Base-by-base conservation (phyloP, 1,140 invertebrate genomes). In the Diabrotica virgifera region DNA sequence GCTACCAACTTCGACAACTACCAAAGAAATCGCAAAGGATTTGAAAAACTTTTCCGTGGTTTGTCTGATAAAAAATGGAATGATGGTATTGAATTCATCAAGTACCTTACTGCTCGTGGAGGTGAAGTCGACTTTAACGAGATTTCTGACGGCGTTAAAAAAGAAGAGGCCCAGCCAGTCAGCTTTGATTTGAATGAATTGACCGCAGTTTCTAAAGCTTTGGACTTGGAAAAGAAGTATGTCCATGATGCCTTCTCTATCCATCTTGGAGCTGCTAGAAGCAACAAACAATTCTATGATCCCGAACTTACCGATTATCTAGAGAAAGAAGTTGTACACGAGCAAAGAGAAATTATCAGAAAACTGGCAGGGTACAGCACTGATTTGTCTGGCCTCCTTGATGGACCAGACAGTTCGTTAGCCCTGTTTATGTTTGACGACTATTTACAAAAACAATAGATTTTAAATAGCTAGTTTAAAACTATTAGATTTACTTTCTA, bases 1-100 rank as follows among this genome's bases (percentile, higher is more conserved):
- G 85, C 90, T 7, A 86, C 88, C 3, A 86, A 90, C 77, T 94
- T 91, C 78, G 87, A 86, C 56, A 91, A 89, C 72, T 92, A 89
- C 76, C 84, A 89, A 72, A 85, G 85, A 55, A 89, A 91, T 77
- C 82, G 92, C 50, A 82, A 83, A 37, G 92, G 92, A 9, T 93
- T 94, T 78, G 84, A 86, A 68, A 87, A 85, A 73, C 79, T 92
- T 9, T 93, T 90, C 79, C 83, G 85, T 59, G 85, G 87, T 68
- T 75, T 91, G 7, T 90, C 91, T 5, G 91, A 94, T 68, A 76
- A 86, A 24, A 80, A 86, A 11, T 94, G 91, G 88, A 82, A 87
- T 13, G 85, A 90, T 73, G 84, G 85, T 38, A 88, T 93, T 69
- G 84, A 88, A 4, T 71, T 92, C 5, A 89, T 93, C 67, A 90